A percentile compares a stretch with the other conserved stretches of the same genome.
Conservation (phyloP, 2,797 vertebrate genomes). For the Tamandua tetradactyla region DNA sequence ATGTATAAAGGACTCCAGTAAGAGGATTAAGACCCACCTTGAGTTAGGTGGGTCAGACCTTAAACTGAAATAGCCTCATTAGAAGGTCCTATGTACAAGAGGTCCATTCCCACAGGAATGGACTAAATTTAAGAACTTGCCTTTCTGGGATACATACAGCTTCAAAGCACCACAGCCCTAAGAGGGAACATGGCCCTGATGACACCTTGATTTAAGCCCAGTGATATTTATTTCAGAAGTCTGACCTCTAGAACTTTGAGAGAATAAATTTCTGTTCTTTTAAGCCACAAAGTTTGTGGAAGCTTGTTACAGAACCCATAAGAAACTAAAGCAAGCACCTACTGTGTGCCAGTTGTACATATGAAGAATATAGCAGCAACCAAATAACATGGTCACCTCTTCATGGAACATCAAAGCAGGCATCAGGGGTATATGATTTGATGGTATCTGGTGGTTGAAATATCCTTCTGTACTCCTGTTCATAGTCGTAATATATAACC, state of each 20-base stretch:
- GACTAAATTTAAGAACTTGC: no score
- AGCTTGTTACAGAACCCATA: not conserved
- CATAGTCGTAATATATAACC: not conserved
- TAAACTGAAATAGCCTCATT: no score
- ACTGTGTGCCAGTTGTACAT: not conserved
- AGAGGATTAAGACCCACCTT: no score
- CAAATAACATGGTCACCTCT: not conserved
- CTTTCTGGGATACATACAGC: no score
- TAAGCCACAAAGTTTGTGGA: not conserved
- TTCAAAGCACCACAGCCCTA: no score
- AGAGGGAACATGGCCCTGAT: not conserved
- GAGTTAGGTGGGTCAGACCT: no score
- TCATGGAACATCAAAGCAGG: not conserved
- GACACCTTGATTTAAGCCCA: not conserved
- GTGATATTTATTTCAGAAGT: not conserved
- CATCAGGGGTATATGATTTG: not conserved
- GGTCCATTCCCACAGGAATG: no score
- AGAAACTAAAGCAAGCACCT: not conserved
- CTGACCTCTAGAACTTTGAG: not conserved
- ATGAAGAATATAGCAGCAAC: not conserved
- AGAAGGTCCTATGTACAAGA: no score
- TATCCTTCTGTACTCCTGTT: not conserved
- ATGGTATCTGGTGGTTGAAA: not conserved
- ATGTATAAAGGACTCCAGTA: no score
- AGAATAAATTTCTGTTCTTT: not conserved